Conservation (phyloP, 2,888 invertebrate species). For the Caenorhabditis uteleia region DNA sequence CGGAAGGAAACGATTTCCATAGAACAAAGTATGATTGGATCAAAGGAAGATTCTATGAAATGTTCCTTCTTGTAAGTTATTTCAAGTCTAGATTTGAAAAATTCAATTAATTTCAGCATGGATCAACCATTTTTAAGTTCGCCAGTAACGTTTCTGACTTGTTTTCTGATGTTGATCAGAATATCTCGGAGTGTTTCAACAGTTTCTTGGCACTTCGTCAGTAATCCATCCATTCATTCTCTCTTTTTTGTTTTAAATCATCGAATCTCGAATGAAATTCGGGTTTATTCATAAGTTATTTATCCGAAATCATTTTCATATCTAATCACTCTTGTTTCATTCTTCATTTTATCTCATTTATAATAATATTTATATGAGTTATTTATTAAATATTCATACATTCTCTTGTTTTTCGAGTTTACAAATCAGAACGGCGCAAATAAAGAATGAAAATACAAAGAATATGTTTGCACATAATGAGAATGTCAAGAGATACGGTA, state of each 20-base stretch:
- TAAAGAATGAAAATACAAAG: too few relatives aligned
- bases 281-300: too few relatives aligned
- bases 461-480: too few relatives aligned
- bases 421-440: too few relatives aligned
- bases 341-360: too few relatives aligned
- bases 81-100: not conserved
- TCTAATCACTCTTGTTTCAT: too few relatives aligned
- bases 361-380: too few relatives aligned
- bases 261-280: slow-evolving; percentile 1
- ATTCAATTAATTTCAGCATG: slow-evolving; percentile 79
- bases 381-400: too few relatives aligned
- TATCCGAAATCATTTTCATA: too few relatives aligned
- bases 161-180: slow-evolving; percentile 93
- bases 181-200: slow-evolving; percentile 93
- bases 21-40: slow-evolving; percentile 97
- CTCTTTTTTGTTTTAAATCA: not conserved
- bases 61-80: slow-evolving; percentile 77
- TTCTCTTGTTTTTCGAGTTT: too few relatives aligned
- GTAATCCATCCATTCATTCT: not conserved
- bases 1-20: slow-evolving; percentile 83
- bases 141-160: slow-evolving; percentile 92
- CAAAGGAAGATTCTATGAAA: slow-evolving; percentile 89
- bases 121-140: slow-evolving; percentile 95
- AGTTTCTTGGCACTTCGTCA: slow-evolving; percentile 80
- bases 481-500: too few relatives aligned